Percentiles rank a stretch among this genome's conserved stretches.
Evolutionary conservation across 1,140 invertebrate genomes (phyloP).

Genomic region (Oryzaephilus surinamensis): DNA sequence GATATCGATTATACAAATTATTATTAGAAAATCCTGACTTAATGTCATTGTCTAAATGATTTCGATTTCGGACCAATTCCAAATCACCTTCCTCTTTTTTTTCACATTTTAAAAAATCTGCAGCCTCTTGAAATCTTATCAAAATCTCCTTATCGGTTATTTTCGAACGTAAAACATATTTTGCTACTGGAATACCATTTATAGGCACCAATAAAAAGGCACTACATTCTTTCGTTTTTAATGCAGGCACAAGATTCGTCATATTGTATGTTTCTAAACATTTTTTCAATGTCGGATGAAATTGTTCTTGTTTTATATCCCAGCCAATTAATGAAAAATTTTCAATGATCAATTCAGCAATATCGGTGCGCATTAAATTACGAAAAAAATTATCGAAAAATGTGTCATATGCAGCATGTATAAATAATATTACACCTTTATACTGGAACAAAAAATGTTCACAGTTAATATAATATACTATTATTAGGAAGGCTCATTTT

Average conservation of each 20-base stretch:
- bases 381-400: too few species aligned
- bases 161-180: constrained; percentile 11
- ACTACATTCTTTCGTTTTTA: constrained; percentile 10
- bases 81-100: constrained; percentile 10
- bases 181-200: constrained; percentile 9
- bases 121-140: constrained; percentile 10
- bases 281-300: constrained; percentile 14
- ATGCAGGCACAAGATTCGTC: constrained; percentile 2
- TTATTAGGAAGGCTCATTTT: too few species aligned
- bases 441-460: too few species aligned
- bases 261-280: constrained; percentile 12
- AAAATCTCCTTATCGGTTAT: constrained; percentile 9
- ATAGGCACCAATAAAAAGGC: constrained; percentile 15
- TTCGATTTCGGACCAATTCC: constrained; percentile 5
- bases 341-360: too few species aligned
- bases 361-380: too few species aligned
- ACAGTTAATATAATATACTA: too few species aligned
- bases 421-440: too few species aligned
- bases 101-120: constrained; percentile 8
- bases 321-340: constrained; percentile 19
- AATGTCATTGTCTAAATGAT: constrained; percentile 6
- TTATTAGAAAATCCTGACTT: neutral
- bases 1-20: neutral
- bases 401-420: too few species aligned
- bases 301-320: constrained; percentile 17